Percentiles rank a stretch among this genome's conserved stretches.
phyloP scores from a whole-genome alignment of 2,888 invertebrate genomes.

The Brenthis hecate region DNA sequence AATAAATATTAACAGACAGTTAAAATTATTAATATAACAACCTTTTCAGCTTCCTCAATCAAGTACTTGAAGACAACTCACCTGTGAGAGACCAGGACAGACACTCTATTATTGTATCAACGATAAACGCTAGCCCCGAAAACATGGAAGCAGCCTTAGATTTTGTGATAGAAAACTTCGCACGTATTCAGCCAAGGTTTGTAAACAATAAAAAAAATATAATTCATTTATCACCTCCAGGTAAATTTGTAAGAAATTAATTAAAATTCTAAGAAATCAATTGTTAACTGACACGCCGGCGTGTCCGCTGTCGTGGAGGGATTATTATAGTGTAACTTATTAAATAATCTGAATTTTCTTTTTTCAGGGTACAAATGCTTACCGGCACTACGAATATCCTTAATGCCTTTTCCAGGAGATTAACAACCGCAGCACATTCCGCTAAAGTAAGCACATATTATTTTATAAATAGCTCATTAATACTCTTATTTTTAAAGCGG shows the following conservation, averaged over 20 bases:
- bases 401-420: slow-evolving; percentile 64
- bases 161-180: slow-evolving; percentile 69
- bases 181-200: slow-evolving; percentile 65
- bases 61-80: slow-evolving; percentile 59
- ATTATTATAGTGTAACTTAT: slow-evolving; percentile 15
- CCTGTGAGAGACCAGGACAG: slow-evolving; percentile 70
- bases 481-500: too few species aligned
- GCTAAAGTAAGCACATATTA: slow-evolving; percentile 52
- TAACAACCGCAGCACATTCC: slow-evolving; percentile 58
- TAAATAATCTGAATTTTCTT: too few species aligned
- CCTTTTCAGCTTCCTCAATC: slow-evolving; percentile 61
- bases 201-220: slow-evolving; percentile 1
- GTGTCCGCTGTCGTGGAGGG: too few species aligned
- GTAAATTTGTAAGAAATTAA: too few species aligned
- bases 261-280: too few species aligned
- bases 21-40: not conserved
- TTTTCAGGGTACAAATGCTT: slow-evolving; percentile 69
- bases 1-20: not conserved
- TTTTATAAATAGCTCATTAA: too few species aligned
- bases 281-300: too few species aligned
- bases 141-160: slow-evolving; percentile 70
- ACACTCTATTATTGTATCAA: slow-evolving; percentile 64
- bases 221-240: not conserved
- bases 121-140: slow-evolving; percentile 68
- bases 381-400: slow-evolving; percentile 75